Evolutionary conservation across 1,140 invertebrate species (phyloP), one percentile per base, ranked within the genome.

Genomic region (Drosophila parabipectinata): DNA sequence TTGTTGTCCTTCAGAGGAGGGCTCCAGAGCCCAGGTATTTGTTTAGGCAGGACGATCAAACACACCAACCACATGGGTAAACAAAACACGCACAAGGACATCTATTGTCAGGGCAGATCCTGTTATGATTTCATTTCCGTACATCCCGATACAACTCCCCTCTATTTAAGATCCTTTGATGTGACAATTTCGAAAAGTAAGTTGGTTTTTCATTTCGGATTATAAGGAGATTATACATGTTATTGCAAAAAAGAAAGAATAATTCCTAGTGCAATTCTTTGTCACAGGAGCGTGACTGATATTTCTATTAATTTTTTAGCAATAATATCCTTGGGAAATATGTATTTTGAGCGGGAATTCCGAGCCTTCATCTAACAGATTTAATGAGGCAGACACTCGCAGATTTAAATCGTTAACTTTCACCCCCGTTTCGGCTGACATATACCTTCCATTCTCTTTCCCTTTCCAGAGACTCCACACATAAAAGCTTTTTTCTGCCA

Each of bases 121-220:
- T 61, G 74, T 80, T 81, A 82, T 81, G 79, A 77, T 72, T 81
- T 50, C 66, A 84, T 84, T 79, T 47, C 79, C 55, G 75, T 75
- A 71, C 66, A 71, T 37, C 10, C n/a, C 24, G 21, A 18, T 24
- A 28, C 26, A 48, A 56, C 61, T 61, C 50, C 41, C 62, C 50
- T 53, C 37, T 10, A 15, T n/a, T 26, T 52, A 26, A 39, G n/a
- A 55, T 59, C 72, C 39, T 30, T 12, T 28, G 56, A 44, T 37
- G 54, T 63, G 59, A 61, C 62, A 63, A 71, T 76, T 79, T 44
- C 6, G 9, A 34, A 60, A 52, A 59, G 39, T 61, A n/a, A 28
- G 62, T 78, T 69, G 39, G 48, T 68, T 77, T 76, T 68, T 72
- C 62, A 77, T 76, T 79, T 24, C 12, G 66, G 72, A 68, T 77